Percentiles rank a stretch among this genome's conserved stretches.
These are phyloP conservation scores for Microcebus murinus DNA, from an alignment of 2,113 vertebrate genomes.

Conservation along the genomic window DNA sequence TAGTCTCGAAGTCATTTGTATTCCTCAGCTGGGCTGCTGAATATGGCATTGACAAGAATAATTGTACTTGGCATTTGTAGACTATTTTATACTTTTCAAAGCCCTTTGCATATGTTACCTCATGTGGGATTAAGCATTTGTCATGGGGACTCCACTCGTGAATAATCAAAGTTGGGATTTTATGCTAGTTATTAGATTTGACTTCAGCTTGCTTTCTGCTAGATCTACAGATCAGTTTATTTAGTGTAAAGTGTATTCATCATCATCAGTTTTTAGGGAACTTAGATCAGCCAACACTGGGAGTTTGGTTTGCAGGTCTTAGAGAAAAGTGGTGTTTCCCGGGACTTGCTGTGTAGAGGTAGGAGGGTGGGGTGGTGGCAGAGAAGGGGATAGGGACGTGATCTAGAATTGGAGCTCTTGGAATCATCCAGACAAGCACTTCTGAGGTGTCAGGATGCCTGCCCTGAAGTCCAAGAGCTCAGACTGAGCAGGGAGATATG, in stretches of 20 bases:
- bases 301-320: slow-evolving; percentile 38
- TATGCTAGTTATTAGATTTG: slow-evolving; percentile 45
- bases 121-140: slow-evolving; percentile 57
- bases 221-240: slow-evolving; percentile 44
- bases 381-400: not conserved
- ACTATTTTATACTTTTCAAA: slow-evolving; percentile 53
- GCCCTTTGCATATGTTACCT: slow-evolving; percentile 15
- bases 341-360: not conserved
- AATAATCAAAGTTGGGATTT: slow-evolving; percentile 47
- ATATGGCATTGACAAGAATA: slow-evolving; percentile 31
- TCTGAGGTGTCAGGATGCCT: not conserved
- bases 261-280: slow-evolving; percentile 11
- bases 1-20: slow-evolving; percentile 5
- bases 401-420: not conserved
- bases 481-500: not conserved
- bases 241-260: slow-evolving; percentile 21
- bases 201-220: slow-evolving; percentile 39
- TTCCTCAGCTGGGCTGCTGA: not conserved
- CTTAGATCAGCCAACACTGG: slow-evolving; percentile 40
- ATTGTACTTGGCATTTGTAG: slow-evolving; percentile 40
- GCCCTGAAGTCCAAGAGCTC: not conserved
- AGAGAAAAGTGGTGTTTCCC: not conserved
- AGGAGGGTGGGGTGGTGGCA: accelerated
- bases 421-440: not conserved
- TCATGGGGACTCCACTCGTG: not conserved